phyloP scores from a whole-genome alignment of 2,888 invertebrate species.

The Lutraria lutraria region DNA sequence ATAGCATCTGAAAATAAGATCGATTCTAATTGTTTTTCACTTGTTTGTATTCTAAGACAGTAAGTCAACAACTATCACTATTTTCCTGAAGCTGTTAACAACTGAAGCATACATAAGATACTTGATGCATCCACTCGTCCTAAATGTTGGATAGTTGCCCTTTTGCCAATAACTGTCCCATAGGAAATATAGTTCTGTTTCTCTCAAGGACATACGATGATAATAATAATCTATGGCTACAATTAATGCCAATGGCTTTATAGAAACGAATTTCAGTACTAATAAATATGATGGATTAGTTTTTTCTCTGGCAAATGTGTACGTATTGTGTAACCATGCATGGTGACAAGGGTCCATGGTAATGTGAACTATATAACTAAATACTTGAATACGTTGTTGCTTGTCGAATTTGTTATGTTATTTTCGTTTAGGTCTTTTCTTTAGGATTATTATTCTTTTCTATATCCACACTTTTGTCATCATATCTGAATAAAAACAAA shows the following conservation, averaged over 20 bases:
- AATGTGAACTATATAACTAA: background rate
- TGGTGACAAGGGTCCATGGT: background rate
- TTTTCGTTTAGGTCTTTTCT: no score
- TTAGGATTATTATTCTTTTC: no score
- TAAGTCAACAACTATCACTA: no score
- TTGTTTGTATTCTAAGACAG: no score
- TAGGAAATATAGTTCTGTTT: no score
- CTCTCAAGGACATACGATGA: background rate
- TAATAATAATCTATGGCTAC: background rate
- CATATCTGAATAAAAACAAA: no score
- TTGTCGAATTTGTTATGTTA: no score
- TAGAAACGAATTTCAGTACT: background rate
- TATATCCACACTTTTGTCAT: no score
- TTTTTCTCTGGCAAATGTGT: background rate
- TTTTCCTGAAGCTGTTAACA: no score
- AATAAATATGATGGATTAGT: slow-evolving; percentile 1
- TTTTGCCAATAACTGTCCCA: background rate
- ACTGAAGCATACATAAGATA: no score
- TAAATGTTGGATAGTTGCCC: background rate
- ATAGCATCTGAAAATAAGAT: no score
- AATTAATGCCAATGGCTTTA: background rate
- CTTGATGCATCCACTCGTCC: background rate
- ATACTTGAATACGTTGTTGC: background rate
- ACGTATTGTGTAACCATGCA: background rate
- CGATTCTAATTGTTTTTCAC: no score